Evolutionary conservation across 2,797 vertebrate species (phyloP).

Genomic region (Atherinosoma microstoma): DNA sequence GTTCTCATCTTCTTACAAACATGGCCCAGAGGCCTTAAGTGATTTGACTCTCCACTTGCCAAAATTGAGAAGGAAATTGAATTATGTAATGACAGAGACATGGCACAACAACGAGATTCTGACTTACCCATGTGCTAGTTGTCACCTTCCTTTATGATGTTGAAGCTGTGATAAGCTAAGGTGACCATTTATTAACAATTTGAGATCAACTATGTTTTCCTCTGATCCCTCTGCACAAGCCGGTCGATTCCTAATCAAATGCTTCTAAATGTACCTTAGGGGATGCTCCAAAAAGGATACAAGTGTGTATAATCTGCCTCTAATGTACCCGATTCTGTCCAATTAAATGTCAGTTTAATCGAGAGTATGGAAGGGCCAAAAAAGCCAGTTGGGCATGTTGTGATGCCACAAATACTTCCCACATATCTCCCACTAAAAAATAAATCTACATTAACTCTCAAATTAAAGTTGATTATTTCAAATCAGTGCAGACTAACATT

Average conservation of each 20-base stretch:
- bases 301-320: background rate
- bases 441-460: background rate
- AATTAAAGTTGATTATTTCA: background rate
- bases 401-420: background rate
- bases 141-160: conserved; percentile 38
- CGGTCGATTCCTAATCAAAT: conserved; percentile 43
- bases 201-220: conserved; percentile 46
- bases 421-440: conserved; percentile 17
- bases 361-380: background rate
- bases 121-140: conserved; percentile 31
- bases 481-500: conserved; percentile 14
- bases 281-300: conserved; percentile 28
- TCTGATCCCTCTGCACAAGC: conserved; percentile 35
- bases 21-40: conserved; percentile 55
- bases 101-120: conserved; percentile 53
- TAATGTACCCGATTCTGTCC: background rate
- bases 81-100: conserved; percentile 68
- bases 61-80: conserved; percentile 64
- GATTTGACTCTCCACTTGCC: conserved; percentile 62
- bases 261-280: conserved; percentile 46
- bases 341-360: conserved; percentile 1
- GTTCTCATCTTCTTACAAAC: conserved; percentile 60
- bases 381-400: background rate
- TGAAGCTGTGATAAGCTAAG: conserved; percentile 33
- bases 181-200: conserved; percentile 52